Base-by-base conservation (phyloP, 2,888 invertebrate species). In the Lamellibrachia satsuma region DNA sequence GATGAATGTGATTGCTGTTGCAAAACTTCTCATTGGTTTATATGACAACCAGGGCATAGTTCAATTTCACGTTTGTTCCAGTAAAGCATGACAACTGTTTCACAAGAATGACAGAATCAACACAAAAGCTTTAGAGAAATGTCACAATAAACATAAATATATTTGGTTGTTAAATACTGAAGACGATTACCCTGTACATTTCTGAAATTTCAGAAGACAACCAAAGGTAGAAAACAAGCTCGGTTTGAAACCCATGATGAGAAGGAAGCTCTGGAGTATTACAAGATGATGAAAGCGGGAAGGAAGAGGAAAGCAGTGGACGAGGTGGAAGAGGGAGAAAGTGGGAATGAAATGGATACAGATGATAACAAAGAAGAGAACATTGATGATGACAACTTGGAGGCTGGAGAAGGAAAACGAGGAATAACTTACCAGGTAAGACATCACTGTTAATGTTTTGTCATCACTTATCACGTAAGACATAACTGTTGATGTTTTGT, bases 361-460 rank as follows among this genome's bases (percentile, higher is more conserved):
- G 93, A 94, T 52, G 93, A 93, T 91, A 92, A 90, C 91, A 92
- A 93, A 51, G 51, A 90, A 92, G 92, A 90, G 15, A 91, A 11
- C 52, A n/a, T 39, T 91, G 91, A 9, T 52, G 15, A 39, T 52
- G 51, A 51, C 15, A 91, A 91, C 11, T 27, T 52, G 39, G 52
- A 91, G n/a, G 91, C 91, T 52, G 94, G 92, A 55, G 96, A 95
- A 90, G 97, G 97, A 92, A 98, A 98, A 95, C 97, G 99, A 95
- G 97, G 97, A 92, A 99, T 99, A 94, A 99, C 98, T 2, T 98
- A 98, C 96, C 96, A 97, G 95, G 96, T 96, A 92, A 93, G 39
- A 91, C 75, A 60, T 60, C 39, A 90, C 90, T 90, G 39, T 11
- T 15, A 60, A 11, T 39, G 1, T 15, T 60, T 9, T 60, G 15